Evolutionary conservation across 2,888 invertebrate species (phyloP), one percentile per base, ranked within the genome.

Genomic region (Brenthis ino): DNA sequence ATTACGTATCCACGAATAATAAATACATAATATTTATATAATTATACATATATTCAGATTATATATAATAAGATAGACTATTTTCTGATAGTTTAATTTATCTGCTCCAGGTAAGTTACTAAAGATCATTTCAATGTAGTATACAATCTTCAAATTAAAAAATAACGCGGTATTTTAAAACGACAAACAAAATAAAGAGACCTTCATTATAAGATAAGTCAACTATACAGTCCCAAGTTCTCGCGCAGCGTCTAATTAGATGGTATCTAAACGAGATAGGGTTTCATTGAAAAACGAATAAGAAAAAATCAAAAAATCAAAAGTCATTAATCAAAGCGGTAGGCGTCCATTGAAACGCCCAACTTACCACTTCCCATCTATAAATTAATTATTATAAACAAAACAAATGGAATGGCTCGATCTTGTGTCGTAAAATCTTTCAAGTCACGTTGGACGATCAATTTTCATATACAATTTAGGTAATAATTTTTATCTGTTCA

Each of bases 221-320:
- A 65, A 55, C 33, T 64, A 70, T 58, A 68, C 65, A 65, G 67
- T 69, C 75, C 73, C 73, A 64, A 76, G 80, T 81, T 81, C 77
- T 77, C 80, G 80, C 76, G 78, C 79, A 82, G 84, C 85, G 84
- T 87, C 84, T 84, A 85, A 87, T 87, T 86, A 86, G 81, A 83
- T 74, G 73, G 69, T 72, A 76, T 75, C 68, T 72, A 69, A 77
- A 75, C 77, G 70, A 74, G 73, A 78, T 76, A 78, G 76, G 78
- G 77, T 75, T 79, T 70, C 79, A 78, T 68, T 79, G 64, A 77
- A 75, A 74, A 75, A 76, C 66, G 69, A 77, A 80, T 79, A 80
- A 81, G 84, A 83, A 80, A 79, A 82, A 79, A 79, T 79, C 75
- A 67, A 67, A 79, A 79, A 60, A 82, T 79, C 77, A 76, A 60